Base-by-base conservation (phyloP, 1,140 invertebrate species). In the Trichonephila inaurata region DNA sequence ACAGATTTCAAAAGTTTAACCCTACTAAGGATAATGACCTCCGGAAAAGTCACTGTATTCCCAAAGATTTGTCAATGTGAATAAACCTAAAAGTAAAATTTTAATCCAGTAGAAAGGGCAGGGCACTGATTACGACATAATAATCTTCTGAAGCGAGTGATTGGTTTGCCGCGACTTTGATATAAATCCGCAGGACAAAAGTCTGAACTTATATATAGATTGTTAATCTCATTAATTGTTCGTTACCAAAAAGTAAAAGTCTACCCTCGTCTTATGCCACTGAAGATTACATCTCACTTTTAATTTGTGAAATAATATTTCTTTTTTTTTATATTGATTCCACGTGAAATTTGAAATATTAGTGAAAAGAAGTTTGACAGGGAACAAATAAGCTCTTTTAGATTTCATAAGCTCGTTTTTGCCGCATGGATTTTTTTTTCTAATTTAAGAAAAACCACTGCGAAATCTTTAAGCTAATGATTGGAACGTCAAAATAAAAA, bases 171-270 rank as follows among this genome's bases (percentile, higher is more conserved):
- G 7, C 44, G 8, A 1, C 24, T 58, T n/a, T 60, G 51, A n/a
- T 60, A n/a, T 18, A 51, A 58, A 83, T 18, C 19, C 82, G 58
- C 21, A 6, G 14, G 33, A 33, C 28, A 33, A 14, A 77, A 40
- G 18, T 18, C 14, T 4, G 12, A 16, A 18, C 66, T 69, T 33
- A 77, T 4, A 33, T 28, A 69, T 69, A 14, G 19, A 44, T 58
- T 58, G 44, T 83, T 83, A 83, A 83, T 83, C 82, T 58, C 44
- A 19, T 60, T 83, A 83, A 83, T 58, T 83, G 82, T 83, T 60
- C 82, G 58, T 51, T 60, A 58, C 19, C 21, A 58, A 83, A 83
- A 83, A 83, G 40, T 58, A n/a, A 51, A 51, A 12, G 5, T 7
- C 58, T 58, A 4, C 28, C 18, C 72, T 16, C 72, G 28, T 40